Evolutionary conservation across 2,888 invertebrate genomes (phyloP).

Genomic region (Macrosiphum euphorbiae): DNA sequence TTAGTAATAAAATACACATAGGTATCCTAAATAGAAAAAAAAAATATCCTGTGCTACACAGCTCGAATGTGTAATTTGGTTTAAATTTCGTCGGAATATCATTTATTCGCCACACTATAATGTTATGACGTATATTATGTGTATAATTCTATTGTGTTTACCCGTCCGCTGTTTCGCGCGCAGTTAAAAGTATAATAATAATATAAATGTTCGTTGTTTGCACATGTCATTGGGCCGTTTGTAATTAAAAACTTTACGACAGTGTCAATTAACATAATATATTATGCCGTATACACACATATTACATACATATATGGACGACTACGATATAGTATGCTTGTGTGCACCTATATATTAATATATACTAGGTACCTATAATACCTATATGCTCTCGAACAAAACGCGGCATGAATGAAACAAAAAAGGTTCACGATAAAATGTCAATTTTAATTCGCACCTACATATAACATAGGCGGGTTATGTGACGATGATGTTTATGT

Average conservation of each 20-base stretch:
- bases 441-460: neutral
- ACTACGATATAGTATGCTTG: neutral
- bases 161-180: neutral
- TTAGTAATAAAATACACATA: neutral
- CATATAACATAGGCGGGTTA: neutral
- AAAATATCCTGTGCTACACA: neutral
- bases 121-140: neutral
- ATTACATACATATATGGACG: neutral
- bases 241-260: neutral
- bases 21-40: neutral
- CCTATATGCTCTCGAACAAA: neutral
- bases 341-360: neutral
- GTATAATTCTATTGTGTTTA: neutral
- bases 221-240: neutral
- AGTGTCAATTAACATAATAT: neutral
- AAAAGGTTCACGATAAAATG: constrained; percentile 1
- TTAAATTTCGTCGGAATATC: neutral
- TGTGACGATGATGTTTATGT: neutral
- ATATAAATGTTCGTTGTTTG: neutral
- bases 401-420: neutral
- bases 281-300: neutral
- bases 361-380: too few relatives aligned
- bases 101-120: neutral
- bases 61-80: neutral
- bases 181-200: neutral